phyloP scores from a whole-genome alignment of 1,140 invertebrate species.

The Cylas formicarius region DNA sequence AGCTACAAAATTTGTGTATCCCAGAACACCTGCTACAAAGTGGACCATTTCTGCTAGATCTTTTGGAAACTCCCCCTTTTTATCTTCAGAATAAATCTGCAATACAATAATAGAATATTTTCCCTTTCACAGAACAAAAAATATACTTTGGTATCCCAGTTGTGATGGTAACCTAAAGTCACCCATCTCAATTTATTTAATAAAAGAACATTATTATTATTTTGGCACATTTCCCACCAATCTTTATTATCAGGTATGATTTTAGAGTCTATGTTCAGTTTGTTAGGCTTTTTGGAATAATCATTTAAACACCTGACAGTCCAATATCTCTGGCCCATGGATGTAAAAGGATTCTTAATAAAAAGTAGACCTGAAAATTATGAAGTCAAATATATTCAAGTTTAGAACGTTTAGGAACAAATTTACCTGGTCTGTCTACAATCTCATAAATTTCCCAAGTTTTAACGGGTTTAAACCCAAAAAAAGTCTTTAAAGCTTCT shows the following conservation, averaged over 20 bases:
- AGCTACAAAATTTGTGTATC: constrained; percentile 60
- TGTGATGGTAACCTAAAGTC: constrained; percentile 90
- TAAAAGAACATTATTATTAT: constrained; percentile 39
- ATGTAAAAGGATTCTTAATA: constrained; percentile 78
- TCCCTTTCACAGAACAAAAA: constrained; percentile 19
- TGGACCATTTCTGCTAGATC: constrained; percentile 60
- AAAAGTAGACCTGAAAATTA: constrained; percentile 59
- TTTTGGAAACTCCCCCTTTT: constrained; percentile 58
- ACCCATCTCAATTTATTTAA: constrained; percentile 76
- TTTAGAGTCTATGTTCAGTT: constrained; percentile 63
- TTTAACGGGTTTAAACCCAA: constrained; percentile 46
- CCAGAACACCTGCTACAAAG: constrained; percentile 54
- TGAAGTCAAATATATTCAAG: constrained; percentile 6
- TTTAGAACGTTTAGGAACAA: background rate
- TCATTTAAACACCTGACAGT: constrained; percentile 67
- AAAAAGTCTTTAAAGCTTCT: constrained; percentile 20
- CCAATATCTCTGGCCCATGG: constrained; percentile 73
- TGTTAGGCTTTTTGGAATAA: constrained; percentile 70
- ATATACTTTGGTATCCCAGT: constrained; percentile 85
- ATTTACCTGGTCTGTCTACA: constrained; percentile 47
- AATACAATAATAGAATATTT: constrained; percentile 16
- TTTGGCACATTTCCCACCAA: constrained; percentile 41
- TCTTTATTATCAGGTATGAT: constrained; percentile 40
- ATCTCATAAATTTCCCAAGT: constrained; percentile 55
- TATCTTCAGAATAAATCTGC: constrained; percentile 61